Percentiles rank a stretch among this genome's conserved stretches.
Evolutionary conservation across 2,888 invertebrate species (phyloP).

Genomic region (Prenolepis imparis): DNA sequence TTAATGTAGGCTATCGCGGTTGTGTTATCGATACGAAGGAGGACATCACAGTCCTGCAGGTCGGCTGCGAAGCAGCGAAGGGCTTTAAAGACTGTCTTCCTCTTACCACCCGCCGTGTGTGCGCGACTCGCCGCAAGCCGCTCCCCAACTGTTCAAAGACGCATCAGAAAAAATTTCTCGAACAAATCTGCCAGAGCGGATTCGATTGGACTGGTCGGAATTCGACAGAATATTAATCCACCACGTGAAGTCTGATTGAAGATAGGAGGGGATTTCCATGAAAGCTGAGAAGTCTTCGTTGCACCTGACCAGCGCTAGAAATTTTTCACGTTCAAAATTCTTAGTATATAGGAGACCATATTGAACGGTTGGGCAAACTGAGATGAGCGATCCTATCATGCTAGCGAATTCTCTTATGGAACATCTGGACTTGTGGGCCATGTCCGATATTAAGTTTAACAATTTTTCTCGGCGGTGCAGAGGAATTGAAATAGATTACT

Average conservation of each 20-base stretch:
- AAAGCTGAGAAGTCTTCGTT: not conserved
- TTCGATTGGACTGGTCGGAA: not conserved
- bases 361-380: not conserved
- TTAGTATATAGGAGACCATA: not conserved
- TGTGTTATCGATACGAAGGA: not conserved
- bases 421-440: not conserved
- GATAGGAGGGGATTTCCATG: not conserved
- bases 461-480: not conserved
- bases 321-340: not conserved
- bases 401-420: not conserved
- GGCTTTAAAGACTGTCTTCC: not conserved
- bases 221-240: not conserved
- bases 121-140: not conserved
- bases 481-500: not conserved
- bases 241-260: not conserved
- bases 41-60: not conserved
- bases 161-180: not conserved
- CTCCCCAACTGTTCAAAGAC: not conserved
- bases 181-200: not conserved
- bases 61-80: not conserved
- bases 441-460: not conserved
- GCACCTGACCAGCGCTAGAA: not conserved
- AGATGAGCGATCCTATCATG: not conserved
- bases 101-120: not conserved
- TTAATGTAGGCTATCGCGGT: not conserved